Evolutionary conservation across 2,888 invertebrate species (phyloP), one percentile per base, ranked within the genome.

Genomic region (Cataglyphis cursor): DNA sequence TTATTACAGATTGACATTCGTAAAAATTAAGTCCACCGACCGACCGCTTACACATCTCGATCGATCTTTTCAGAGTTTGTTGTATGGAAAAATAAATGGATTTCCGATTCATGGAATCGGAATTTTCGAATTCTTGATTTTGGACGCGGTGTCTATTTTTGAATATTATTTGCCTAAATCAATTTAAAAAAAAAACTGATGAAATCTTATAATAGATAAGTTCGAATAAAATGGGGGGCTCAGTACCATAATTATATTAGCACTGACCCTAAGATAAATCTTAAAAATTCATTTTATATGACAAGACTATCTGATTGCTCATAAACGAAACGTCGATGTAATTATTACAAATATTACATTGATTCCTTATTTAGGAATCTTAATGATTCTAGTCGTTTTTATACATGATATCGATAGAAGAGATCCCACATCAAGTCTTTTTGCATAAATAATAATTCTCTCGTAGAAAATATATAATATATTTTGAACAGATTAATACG

Each of bases 1-100:
- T 87, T 83, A 81, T 87, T 88, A 89, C 66, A 76, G 72, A 44
- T n/a, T 70, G 72, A 78, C 61, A 78, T 80, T 81, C 70, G 54
- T 66, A 31, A 61, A 65, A 74, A 81, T 51, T 62, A n/a, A 82
- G 61, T 28, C 48, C 62, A 75, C 51, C 62, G 65, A 66, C 48
- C 61, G 66, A 44, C 18, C 15, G 24, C 18, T 64, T 10, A 10
- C 24, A 24, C 44, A 59, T 44, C 68, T 68, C 59, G 68, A 78
- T 78, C 68, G 78, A 78, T 78, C 59, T 24, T 24, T 24, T 24
- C 24, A 24, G 24, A 24, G 24, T 24, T 24, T 24, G 24, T 24
- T 24, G 24, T 24, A 24, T 24, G 24, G 24, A 24, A 24, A 70
- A 44, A 21, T 15, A 54, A 51, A 12, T n/a, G 24, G 24, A 24